Evolutionary conservation across 2,888 invertebrate genomes (phyloP).

Genomic region (Drosophila parthenogenetica): DNA sequence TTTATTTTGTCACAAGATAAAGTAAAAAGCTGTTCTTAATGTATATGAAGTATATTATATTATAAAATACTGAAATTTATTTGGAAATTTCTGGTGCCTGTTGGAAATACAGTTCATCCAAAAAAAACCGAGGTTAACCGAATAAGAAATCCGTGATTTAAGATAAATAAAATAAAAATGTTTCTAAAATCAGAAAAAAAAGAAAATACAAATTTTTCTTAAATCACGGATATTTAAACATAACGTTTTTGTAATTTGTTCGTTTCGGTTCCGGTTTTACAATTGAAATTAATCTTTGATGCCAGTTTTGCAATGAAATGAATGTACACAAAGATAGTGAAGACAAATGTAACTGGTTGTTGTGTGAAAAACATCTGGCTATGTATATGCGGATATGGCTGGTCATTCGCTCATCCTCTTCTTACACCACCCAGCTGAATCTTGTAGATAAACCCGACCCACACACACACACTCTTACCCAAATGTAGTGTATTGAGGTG

Average conservation of each 20-base stretch:
- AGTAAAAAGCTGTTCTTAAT: background rate
- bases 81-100: too few species aligned
- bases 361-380: constrained; percentile 73
- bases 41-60: too few species aligned
- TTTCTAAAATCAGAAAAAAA: too few species aligned
- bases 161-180: too few species aligned
- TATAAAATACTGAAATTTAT: too few species aligned
- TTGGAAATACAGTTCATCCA: too few species aligned
- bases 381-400: constrained; percentile 68
- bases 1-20: background rate
- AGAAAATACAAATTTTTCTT: too few species aligned
- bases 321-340: constrained; percentile 10
- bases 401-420: constrained; percentile 46
- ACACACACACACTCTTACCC: constrained; percentile 14
- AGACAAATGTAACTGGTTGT: constrained; percentile 36
- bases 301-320: background rate
- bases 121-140: too few species aligned
- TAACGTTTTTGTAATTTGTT: too few species aligned
- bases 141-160: too few species aligned
- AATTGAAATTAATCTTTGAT: background rate
- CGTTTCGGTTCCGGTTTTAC: background rate
- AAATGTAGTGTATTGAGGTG: background rate
- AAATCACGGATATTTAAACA: too few species aligned
- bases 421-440: constrained; percentile 56
- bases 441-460: constrained; percentile 64